phyloP scores from a whole-genome alignment of 2,797 vertebrate genomes.

The Fistularia tabacaria region DNA sequence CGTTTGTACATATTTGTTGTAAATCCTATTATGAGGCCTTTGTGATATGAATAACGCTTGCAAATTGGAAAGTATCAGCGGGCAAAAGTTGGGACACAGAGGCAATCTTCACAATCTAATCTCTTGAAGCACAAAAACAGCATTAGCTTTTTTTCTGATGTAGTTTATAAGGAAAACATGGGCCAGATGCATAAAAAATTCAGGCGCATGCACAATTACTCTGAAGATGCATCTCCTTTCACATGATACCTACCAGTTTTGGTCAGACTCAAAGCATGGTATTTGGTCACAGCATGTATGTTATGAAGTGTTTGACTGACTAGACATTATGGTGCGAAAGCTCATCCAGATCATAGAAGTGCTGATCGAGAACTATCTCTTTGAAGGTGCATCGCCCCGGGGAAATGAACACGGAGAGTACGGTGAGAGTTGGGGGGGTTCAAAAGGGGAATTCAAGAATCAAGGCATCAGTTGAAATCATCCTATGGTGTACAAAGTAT shows the following conservation, averaged over 20 bases:
- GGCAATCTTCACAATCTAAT: slow-evolving; percentile 72
- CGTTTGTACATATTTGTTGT: slow-evolving; percentile 74
- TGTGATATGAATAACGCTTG: slow-evolving; percentile 70
- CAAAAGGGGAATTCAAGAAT: not conserved
- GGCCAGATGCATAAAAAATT: slow-evolving; percentile 16
- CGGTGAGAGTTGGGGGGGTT: not conserved
- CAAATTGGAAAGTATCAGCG: slow-evolving; percentile 72
- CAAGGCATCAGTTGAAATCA: too few relatives aligned
- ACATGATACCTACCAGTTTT: slow-evolving; percentile 46
- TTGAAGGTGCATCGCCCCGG: slow-evolving; percentile 53
- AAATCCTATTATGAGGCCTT: slow-evolving; percentile 74
- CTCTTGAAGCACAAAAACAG: slow-evolving; percentile 54
- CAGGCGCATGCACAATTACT: slow-evolving; percentile 8
- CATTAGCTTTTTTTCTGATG: slow-evolving; percentile 28
- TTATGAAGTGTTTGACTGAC: slow-evolving; percentile 21
- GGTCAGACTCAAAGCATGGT: slow-evolving; percentile 17
- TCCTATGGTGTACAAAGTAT: too few relatives aligned
- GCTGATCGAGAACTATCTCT: slow-evolving; percentile 37
- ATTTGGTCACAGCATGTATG: slow-evolving; percentile 24
- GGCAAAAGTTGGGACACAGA: slow-evolving; percentile 72
- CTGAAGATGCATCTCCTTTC: slow-evolving; percentile 5
- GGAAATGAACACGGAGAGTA: slow-evolving; percentile 34
- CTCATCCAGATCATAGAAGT: slow-evolving; percentile 48
- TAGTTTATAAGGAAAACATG: slow-evolving; percentile 42
- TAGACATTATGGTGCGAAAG: slow-evolving; percentile 26